phyloP scores from a whole-genome alignment of 1,140 invertebrate species.

The Kradibia gibbosae region DNA sequence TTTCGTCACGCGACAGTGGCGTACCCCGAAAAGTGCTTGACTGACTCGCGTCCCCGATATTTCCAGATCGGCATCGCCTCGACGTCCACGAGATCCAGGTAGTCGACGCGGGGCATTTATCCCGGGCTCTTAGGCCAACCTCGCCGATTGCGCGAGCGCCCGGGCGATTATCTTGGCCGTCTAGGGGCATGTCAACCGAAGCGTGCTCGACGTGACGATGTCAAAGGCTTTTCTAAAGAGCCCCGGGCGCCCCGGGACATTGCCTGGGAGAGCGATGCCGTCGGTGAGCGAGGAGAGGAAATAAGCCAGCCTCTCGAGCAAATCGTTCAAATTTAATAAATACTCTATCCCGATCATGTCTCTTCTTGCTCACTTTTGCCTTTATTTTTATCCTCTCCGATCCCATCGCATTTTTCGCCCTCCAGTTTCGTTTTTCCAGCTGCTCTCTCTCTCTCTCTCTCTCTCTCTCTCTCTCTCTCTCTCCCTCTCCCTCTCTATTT shows the following conservation, averaged over 20 bases:
- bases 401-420: too few species aligned
- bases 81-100: background rate
- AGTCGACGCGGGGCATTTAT: background rate
- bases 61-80: constrained; percentile 17
- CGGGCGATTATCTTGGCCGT: constrained; percentile 22
- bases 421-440: too few species aligned
- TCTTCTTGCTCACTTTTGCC: too few species aligned
- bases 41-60: background rate
- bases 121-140: background rate
- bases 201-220: background rate
- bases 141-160: constrained; percentile 26
- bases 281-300: background rate
- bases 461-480: too few species aligned
- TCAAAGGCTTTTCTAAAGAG: constrained; percentile 34
- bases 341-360: too few species aligned
- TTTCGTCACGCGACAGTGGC: constrained; percentile 4
- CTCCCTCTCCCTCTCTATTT: too few species aligned
- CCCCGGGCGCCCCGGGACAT: background rate
- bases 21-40: background rate
- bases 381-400: too few species aligned
- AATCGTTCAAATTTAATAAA: too few species aligned
- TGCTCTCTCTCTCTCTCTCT: too few species aligned
- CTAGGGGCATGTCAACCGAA: background rate
- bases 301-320: background rate
- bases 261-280: background rate